Evolutionary conservation across 2,888 invertebrate species (phyloP), one percentile per base, ranked within the genome.

Genomic region (Hybos culiciformis): DNA sequence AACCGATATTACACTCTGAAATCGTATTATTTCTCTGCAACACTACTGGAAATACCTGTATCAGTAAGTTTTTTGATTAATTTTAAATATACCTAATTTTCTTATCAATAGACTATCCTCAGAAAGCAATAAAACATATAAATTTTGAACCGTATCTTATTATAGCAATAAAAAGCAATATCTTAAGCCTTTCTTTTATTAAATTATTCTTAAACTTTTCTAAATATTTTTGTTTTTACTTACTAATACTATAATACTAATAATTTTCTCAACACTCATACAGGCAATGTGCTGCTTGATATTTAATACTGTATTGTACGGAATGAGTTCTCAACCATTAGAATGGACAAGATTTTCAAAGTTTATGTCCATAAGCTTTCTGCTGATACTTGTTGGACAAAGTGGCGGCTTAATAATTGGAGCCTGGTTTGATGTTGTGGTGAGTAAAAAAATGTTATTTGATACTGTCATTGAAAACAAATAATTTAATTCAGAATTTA

Each of bases 341-440:
- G 90, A 91, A 57, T 64, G 76, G 46, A 62, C 72, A 26, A 72
- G 94, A 37, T 90, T 94, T 60, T 66, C 70, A 42, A 87, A 93
- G 83, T 93, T 92, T 69, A 78, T 87, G 54, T 70, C 75, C 4
- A 82, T 92, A 39, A 83, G 87, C 45, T 64, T 87, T 39, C 73
- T 90, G 51, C 80, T 87, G 0, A 83, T 86, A 15, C 79, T 93
- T 43, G 88, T 93, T 3, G 90, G 92, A 2, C 93, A 94, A 68
- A 87, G 92, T 58, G 77, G 92, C 51, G 94, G 94, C 0, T 73
- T 94, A 2, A 80, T 91, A 71, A 81, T 96, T 53, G 94, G 94
- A 7, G 87, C 92, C 6, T 81, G 83, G 51, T 91, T 86, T 52
- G 74, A 78, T 58, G 85, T 88, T 46, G 82, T 86, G 50, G 87